Conservation (phyloP, 1,140 invertebrate genomes). For the Dysdera silvatica region DNA sequence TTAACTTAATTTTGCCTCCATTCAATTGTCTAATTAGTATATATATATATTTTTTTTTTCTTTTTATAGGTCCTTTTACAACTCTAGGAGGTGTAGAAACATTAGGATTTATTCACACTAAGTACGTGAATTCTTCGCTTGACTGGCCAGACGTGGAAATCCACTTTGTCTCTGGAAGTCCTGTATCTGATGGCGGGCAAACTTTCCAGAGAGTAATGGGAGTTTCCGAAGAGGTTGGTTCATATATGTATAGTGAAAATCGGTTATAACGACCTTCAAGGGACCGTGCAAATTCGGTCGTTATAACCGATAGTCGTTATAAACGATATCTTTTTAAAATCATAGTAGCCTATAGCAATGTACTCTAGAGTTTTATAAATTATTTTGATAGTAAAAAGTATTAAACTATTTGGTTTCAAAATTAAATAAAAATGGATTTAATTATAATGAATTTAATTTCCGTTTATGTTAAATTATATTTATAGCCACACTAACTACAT, state of each 20-base stretch:
- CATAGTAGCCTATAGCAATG: no score
- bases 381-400: no score
- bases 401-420: no score
- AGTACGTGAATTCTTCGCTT: constrained; percentile 69
- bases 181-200: constrained; percentile 63
- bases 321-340: no score
- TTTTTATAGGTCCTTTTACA: constrained; percentile 59
- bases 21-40: background rate
- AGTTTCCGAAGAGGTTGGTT: constrained; percentile 62
- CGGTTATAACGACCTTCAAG: no score
- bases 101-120: constrained; percentile 75
- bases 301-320: no score
- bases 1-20: background rate
- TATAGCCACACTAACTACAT: no score
- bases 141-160: constrained; percentile 88
- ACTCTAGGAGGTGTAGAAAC: constrained; percentile 73
- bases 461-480: no score
- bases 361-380: no score
- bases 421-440: no score
- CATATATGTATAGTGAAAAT: constrained; percentile 53
- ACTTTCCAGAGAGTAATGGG: constrained; percentile 62
- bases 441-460: no score
- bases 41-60: background rate
- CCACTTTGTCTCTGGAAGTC: constrained; percentile 72
- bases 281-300: no score